Evolutionary conservation across 1,140 invertebrate species (phyloP).

Genomic region (Drosophila ficusphila): DNA sequence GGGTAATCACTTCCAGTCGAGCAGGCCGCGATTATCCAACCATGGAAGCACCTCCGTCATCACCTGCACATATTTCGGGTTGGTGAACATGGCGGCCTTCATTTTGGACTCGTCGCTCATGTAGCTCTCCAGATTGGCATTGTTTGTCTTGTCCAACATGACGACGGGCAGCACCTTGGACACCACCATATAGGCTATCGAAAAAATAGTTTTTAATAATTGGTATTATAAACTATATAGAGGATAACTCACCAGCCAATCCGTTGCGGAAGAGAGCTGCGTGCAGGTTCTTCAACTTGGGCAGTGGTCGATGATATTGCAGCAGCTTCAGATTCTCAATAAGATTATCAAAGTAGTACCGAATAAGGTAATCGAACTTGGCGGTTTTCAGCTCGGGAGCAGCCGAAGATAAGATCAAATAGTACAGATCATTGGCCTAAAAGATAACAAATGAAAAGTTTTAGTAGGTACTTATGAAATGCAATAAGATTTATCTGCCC

Average conservation of each 20-base stretch:
- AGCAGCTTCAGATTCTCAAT: conserved; percentile 71
- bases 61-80: conserved; percentile 73
- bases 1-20: conserved; percentile 76
- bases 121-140: conserved; percentile 51
- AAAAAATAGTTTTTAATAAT: neutral
- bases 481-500: neutral
- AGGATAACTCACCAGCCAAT: conserved; percentile 53
- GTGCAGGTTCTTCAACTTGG: conserved; percentile 71
- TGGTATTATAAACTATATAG: too few species aligned
- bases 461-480: too few species aligned
- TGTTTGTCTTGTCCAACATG: conserved; percentile 66
- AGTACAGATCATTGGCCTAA: conserved; percentile 74
- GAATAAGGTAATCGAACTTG: conserved; percentile 75
- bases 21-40: conserved; percentile 78
- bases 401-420: conserved; percentile 78
- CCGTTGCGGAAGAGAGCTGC: conserved; percentile 66
- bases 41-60: conserved; percentile 75
- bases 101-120: conserved; percentile 69
- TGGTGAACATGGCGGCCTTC: conserved; percentile 73
- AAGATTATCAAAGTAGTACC: conserved; percentile 74
- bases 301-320: conserved; percentile 76
- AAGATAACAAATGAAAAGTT: too few species aligned
- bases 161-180: conserved; percentile 77
- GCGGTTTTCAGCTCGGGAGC: conserved; percentile 56
- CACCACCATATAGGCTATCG: conserved; percentile 71